A percentile compares a stretch with the other conserved stretches of the same genome.
phyloP scores from a whole-genome alignment of 2,113 vertebrate genomes.

The Ceuthmochares aereus region DNA sequence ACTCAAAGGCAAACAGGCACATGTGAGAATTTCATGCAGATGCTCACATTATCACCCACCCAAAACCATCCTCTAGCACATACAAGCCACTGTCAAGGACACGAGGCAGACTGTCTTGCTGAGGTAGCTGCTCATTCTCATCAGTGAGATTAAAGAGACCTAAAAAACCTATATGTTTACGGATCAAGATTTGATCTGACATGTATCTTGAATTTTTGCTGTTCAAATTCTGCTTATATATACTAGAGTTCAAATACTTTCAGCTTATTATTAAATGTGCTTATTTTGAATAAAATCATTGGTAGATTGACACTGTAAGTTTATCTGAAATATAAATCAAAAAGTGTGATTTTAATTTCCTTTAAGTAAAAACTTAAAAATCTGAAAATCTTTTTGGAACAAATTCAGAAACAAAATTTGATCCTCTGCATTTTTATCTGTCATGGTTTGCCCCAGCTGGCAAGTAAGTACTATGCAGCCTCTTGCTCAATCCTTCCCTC shows the following conservation, averaged over 20 bases:
- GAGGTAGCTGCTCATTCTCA: neutral
- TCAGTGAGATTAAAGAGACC: neutral
- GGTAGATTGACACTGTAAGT: neutral
- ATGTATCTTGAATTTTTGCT: neutral
- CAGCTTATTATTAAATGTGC: neutral
- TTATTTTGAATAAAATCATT: neutral
- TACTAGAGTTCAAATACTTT: neutral
- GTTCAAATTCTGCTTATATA: neutral
- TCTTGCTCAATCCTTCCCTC: no score
- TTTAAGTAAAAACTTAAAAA: neutral
- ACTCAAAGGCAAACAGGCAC: neutral
- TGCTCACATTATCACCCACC: neutral
- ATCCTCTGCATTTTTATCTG: neutral
- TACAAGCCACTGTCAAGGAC: neutral
- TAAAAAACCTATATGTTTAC: neutral
- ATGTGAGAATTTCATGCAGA: neutral
- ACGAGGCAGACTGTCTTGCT: neutral
- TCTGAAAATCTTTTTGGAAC: neutral
- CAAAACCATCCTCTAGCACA: neutral
- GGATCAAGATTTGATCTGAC: neutral
- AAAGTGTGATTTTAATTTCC: neutral
- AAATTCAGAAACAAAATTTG: neutral
- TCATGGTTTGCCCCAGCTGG: no score
- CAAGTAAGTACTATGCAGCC: no score
- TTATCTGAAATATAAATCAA: neutral